phyloP scores from a whole-genome alignment of 2,888 invertebrate genomes.

The Drosophila nr. perissopoda region DNA sequence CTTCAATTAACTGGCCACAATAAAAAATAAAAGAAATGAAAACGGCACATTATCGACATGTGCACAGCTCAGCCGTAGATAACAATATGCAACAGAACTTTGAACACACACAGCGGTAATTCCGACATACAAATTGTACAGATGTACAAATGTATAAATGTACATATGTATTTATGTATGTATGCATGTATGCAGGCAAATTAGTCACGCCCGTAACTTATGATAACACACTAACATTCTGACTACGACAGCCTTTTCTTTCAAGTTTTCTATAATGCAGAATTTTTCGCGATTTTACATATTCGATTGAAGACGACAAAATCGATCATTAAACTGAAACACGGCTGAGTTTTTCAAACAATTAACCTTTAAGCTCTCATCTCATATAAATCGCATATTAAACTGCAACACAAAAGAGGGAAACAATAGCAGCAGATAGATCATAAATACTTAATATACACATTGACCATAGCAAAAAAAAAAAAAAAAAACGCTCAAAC shows the following conservation, averaged over 20 bases:
- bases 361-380: background rate
- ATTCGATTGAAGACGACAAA: background rate
- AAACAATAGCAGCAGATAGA: background rate
- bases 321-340: background rate
- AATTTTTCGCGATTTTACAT: background rate
- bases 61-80: conserved; percentile 28
- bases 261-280: background rate
- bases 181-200: background rate
- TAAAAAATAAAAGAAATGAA: background rate
- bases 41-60: conserved; percentile 53
- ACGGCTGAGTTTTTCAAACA: background rate
- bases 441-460: background rate
- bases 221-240: background rate
- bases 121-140: background rate
- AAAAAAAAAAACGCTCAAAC: background rate
- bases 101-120: conserved; percentile 13
- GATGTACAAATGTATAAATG: background rate
- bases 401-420: background rate
- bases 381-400: background rate
- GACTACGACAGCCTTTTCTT: background rate
- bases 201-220: conserved; percentile 8
- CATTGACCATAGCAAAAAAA: no score
- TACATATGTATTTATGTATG: background rate
- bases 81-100: conserved; percentile 46
- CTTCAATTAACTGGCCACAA: conserved; percentile 25